Evolutionary conservation across 1,140 invertebrate genomes (phyloP).

Genomic region (Oryctes rhinoceros): DNA sequence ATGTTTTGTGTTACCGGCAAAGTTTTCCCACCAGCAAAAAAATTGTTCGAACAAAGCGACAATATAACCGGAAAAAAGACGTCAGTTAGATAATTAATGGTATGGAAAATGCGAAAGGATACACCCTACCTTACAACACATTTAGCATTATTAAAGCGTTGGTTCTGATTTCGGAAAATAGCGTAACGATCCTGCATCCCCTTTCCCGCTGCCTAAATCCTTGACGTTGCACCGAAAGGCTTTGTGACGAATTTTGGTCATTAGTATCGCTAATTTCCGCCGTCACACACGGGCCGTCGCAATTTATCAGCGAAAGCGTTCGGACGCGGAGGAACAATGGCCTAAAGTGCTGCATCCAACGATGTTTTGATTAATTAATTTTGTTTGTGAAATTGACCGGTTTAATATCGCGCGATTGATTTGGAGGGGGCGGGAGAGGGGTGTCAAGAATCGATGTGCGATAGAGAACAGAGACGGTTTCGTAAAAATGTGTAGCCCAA

Average conservation of each 20-base stretch:
- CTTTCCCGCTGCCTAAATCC: background rate
- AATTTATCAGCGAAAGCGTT: background rate
- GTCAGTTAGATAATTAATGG: background rate
- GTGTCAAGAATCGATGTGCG: no score
- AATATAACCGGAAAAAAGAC: background rate
- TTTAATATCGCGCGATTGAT: background rate
- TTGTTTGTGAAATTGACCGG: background rate
- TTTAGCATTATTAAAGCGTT: background rate
- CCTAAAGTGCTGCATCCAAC: background rate
- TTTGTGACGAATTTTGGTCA: no score
- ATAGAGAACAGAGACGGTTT: no score
- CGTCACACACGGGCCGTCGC: no score
- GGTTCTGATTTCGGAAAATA: background rate
- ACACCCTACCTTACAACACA: background rate
- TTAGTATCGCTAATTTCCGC: no score
- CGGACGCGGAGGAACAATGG: background rate
- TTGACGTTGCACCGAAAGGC: background rate
- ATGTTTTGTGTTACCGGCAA: no score
- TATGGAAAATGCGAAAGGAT: background rate
- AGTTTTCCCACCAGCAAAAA: background rate
- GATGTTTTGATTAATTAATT: conserved; percentile 7
- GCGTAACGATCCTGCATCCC: background rate
- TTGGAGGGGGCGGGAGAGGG: no score
- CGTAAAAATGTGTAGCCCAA: no score
- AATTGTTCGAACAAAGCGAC: background rate